Evolutionary conservation across 2,797 vertebrate genomes (phyloP).

Genomic region (Premnoplex brunnescens): DNA sequence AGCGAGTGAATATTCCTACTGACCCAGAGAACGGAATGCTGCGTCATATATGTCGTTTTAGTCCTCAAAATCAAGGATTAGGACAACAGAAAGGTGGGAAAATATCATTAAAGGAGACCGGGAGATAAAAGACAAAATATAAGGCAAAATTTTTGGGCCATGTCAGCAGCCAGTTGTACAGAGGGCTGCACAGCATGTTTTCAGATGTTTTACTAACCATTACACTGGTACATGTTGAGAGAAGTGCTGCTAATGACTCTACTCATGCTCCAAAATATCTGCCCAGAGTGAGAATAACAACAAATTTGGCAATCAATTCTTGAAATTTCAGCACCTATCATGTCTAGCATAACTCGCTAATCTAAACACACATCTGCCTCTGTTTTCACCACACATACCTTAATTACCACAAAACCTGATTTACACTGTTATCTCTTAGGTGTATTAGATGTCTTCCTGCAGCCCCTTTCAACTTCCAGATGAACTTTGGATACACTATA

Average conservation of each 20-base stretch:
- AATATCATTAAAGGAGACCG: neutral
- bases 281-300: neutral
- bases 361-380: constrained; percentile 26
- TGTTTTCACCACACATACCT: constrained; percentile 22
- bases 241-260: neutral
- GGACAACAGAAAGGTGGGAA: neutral
- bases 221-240: neutral
- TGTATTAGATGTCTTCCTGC: neutral
- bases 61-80: neutral
- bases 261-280: neutral
- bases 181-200: neutral
- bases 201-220: neutral
- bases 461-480: constrained; percentile 7
- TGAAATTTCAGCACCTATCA: neutral
- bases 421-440: constrained; percentile 18
- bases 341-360: neutral
- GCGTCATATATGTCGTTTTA: neutral
- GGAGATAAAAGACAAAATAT: neutral
- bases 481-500: neutral
- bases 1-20: neutral
- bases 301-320: constrained; percentile 11
- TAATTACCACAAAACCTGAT: constrained; percentile 20
- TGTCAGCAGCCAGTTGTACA: neutral
- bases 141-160: neutral
- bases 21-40: neutral